Evolutionary conservation across 2,113 vertebrate species (phyloP).

Genomic region (Cyprinodon variegatus): DNA sequence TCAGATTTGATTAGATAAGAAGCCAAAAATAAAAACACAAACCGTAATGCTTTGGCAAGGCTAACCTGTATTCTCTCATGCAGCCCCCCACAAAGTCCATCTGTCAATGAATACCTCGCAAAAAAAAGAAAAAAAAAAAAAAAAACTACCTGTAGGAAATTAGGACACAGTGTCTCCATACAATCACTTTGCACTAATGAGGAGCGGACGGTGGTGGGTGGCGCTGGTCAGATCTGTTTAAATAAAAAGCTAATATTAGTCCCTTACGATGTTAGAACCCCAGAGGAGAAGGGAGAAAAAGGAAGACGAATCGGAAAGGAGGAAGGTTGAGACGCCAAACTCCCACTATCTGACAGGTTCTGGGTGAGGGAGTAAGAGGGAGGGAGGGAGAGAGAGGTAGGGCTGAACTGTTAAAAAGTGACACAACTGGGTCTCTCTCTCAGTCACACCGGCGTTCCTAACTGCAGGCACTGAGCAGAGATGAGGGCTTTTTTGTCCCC

Average conservation of each 20-base stretch:
- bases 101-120: background rate
- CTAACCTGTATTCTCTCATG: background rate
- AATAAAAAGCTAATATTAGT: slow-evolving; percentile 64
- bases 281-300: slow-evolving; percentile 79
- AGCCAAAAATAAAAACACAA: background rate
- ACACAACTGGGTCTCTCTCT: slow-evolving; percentile 90
- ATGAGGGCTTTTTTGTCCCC: slow-evolving; percentile 65
- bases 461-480: slow-evolving; percentile 80
- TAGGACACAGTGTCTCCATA: slow-evolving; percentile 15
- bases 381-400: slow-evolving; percentile 38
- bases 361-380: slow-evolving; percentile 57
- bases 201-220: slow-evolving; percentile 3
- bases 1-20: background rate
- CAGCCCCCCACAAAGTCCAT: background rate
- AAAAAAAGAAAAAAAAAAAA: background rate
- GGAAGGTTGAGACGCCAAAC: slow-evolving; percentile 80
- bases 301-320: slow-evolving; percentile 87
- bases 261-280: slow-evolving; percentile 35
- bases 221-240: slow-evolving; percentile 52
- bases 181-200: slow-evolving; percentile 28
- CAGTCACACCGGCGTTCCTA: slow-evolving; percentile 82
- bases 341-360: slow-evolving; percentile 67
- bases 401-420: slow-evolving; percentile 85
- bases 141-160: background rate
- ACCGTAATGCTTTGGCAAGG: background rate